Evolutionary conservation across 1,140 invertebrate genomes (phyloP).

Genomic region (Phthorimaea operculella): DNA sequence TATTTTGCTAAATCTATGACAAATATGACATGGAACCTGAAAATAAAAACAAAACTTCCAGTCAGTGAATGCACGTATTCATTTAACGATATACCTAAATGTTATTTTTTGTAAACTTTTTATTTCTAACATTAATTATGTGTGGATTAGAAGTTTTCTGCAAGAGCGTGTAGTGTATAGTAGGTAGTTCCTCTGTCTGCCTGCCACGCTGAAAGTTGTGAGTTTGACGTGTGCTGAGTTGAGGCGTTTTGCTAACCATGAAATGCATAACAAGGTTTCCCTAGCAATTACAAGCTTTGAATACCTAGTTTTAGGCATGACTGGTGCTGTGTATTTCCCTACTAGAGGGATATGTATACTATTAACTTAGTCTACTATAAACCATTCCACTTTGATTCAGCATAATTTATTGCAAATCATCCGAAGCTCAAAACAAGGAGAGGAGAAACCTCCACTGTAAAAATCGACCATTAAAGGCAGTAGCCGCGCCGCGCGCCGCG

Average conservation of each 20-base stretch:
- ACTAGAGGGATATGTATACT: background rate
- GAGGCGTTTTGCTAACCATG: background rate
- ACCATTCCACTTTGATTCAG: background rate
- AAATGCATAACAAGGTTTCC: background rate
- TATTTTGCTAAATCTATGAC: too few relatives aligned
- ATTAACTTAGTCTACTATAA: background rate
- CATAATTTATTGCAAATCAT: background rate
- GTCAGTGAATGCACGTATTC: too few relatives aligned
- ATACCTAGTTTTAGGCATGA: background rate
- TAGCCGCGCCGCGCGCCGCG: constrained; percentile 43
- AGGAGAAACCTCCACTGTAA: constrained; percentile 10
- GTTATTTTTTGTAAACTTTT: too few relatives aligned
- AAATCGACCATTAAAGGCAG: constrained; percentile 47
- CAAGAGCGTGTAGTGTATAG: too few relatives aligned
- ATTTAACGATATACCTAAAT: too few relatives aligned
- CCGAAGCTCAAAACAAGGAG: background rate
- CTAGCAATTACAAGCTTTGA: background rate
- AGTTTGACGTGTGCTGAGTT: too few relatives aligned
- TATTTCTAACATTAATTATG: too few relatives aligned
- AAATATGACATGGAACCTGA: too few relatives aligned
- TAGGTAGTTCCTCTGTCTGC: too few relatives aligned
- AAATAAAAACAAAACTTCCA: too few relatives aligned
- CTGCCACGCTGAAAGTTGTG: too few relatives aligned
- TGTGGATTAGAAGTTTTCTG: too few relatives aligned
- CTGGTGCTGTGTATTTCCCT: background rate